These are phyloP conservation scores for Dreissena rostriformis DNA, from an alignment of 1,140 invertebrate genomes.

Conservation along the genomic window DNA sequence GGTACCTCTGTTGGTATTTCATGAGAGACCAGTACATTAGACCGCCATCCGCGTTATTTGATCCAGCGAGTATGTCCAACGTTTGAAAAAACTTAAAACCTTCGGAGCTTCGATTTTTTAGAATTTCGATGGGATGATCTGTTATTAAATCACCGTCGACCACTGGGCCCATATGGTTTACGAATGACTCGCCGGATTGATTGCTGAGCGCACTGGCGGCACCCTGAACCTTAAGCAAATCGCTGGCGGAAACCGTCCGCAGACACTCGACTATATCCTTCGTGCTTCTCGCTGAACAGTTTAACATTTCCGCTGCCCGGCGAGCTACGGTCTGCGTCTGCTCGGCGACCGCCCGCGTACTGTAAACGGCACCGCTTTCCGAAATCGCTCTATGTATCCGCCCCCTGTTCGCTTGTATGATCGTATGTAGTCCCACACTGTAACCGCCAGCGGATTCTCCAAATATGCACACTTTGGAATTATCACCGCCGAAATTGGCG, in stretches of 20 bases:
- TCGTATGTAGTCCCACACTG: constrained; percentile 91
- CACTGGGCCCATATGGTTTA: constrained; percentile 50
- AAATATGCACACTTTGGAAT: constrained; percentile 95
- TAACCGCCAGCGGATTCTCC: constrained; percentile 97
- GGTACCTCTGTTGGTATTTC: constrained; percentile 43
- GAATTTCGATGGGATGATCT: constrained; percentile 30
- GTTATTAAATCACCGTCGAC: constrained; percentile 60
- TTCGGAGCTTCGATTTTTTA: constrained; percentile 42
- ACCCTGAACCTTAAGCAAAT: constrained; percentile 5
- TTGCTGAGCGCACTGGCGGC: neutral
- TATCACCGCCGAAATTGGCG: constrained; percentile 94
- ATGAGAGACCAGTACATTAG: constrained; percentile 49
- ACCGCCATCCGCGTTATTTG: constrained; percentile 62
- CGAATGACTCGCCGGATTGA: neutral
- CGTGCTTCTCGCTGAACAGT: constrained; percentile 13
- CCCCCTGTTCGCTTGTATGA: constrained; percentile 44
- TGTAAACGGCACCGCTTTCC: constrained; percentile 45
- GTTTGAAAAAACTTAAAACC: constrained; percentile 47
- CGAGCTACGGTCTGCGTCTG: constrained; percentile 1
- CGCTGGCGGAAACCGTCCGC: neutral
- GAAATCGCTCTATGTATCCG: constrained; percentile 51
- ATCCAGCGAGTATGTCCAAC: constrained; percentile 64
- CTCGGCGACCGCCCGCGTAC: constrained; percentile 16
- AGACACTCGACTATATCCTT: constrained; percentile 32
- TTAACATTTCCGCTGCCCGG: constrained; percentile 21